phyloP scores from a whole-genome alignment of 2,888 invertebrate species.

The Leptodirus hochenwartii region DNA sequence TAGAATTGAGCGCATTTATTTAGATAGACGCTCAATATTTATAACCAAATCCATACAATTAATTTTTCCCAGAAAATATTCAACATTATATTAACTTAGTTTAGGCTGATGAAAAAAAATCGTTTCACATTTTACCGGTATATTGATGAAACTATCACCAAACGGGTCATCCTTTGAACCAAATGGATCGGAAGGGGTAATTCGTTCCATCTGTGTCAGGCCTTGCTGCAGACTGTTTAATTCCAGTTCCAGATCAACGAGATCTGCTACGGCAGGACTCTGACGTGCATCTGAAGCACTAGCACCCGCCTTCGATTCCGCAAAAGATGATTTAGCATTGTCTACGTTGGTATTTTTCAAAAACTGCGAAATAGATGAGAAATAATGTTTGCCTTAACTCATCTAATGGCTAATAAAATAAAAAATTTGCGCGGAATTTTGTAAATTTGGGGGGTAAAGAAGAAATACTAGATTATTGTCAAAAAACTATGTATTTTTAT shows the following conservation, averaged over 20 bases:
- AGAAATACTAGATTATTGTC: no score
- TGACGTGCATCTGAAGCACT: constrained; percentile 20
- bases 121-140: constrained; percentile 24
- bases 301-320: constrained; percentile 13
- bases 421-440: no score
- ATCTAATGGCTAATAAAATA: no score
- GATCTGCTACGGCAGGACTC: constrained; percentile 61
- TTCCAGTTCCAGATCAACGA: constrained; percentile 77
- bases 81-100: neutral
- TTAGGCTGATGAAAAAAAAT: no score
- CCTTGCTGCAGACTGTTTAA: constrained; percentile 71
- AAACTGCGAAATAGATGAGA: neutral
- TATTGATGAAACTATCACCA: constrained; percentile 54
- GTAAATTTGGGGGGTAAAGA: no score
- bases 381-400: neutral
- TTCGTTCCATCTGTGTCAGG: constrained; percentile 73
- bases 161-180: constrained; percentile 48
- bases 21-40: neutral
- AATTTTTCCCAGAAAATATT: neutral
- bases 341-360: neutral
- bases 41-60: neutral
- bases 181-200: constrained; percentile 51
- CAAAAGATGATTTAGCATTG: constrained; percentile 10
- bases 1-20: neutral
- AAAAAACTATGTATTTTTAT: no score